Conservation (phyloP, 2,888 invertebrate species). For the Ethmia dodecea region DNA sequence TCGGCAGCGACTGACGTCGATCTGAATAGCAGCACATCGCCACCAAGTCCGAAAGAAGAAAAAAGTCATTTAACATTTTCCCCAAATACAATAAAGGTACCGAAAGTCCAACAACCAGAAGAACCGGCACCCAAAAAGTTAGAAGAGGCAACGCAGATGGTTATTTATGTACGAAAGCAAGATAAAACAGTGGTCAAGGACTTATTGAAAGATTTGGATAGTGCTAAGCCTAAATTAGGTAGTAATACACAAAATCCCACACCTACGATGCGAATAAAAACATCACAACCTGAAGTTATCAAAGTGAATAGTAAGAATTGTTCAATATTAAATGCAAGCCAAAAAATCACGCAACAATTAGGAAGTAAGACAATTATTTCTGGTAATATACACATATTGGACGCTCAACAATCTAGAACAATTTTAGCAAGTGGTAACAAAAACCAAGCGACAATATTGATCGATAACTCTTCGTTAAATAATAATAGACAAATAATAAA, state of each 20-base stretch:
- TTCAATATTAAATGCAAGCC: constrained; percentile 66
- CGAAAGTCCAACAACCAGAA: constrained; percentile 62
- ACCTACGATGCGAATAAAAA: constrained; percentile 63
- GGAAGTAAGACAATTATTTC: constrained; percentile 73
- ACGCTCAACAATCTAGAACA: constrained; percentile 70
- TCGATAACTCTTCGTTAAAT: constrained; percentile 66
- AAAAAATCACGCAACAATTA: constrained; percentile 62
- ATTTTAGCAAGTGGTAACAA: constrained; percentile 67
- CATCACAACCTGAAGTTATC: constrained; percentile 55
- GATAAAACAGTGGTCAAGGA: constrained; percentile 81
- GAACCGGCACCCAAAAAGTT: constrained; percentile 43
- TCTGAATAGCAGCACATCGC: constrained; percentile 54
- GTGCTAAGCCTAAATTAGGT: constrained; percentile 42
- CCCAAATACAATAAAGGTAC: constrained; percentile 82
- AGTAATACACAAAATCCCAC: constrained; percentile 27
- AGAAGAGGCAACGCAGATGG: constrained; percentile 72
- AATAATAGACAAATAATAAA: constrained; percentile 71
- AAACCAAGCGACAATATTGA: constrained; percentile 68
- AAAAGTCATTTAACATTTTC: constrained; percentile 86
- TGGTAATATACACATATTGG: constrained; percentile 73
- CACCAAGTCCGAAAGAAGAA: constrained; percentile 80
- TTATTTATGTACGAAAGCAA: constrained; percentile 66
- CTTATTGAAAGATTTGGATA: constrained; percentile 76
- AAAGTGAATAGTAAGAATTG: constrained; percentile 68
- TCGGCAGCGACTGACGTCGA: constrained; percentile 53